A percentile compares a stretch with the other conserved stretches of the same genome.
These are phyloP conservation scores for Eristalis pertinax DNA, from an alignment of 2,888 invertebrate genomes.

Conservation along the genomic window DNA sequence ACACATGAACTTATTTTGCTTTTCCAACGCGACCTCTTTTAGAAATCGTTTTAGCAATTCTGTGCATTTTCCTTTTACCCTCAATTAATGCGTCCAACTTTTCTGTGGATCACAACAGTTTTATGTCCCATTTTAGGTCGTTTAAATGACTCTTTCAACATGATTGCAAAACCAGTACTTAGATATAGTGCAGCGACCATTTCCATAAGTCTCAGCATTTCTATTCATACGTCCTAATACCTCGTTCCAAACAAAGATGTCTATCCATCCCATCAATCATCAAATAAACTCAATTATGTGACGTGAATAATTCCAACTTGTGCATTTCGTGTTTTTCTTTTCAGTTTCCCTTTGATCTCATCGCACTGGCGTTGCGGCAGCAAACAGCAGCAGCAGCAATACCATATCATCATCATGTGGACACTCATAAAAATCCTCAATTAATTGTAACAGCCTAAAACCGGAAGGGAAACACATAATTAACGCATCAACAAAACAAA, in stretches of 20 bases:
- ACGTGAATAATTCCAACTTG: conserved; percentile 1
- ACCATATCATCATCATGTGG: conserved; percentile 43
- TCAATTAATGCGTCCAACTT: too few species aligned
- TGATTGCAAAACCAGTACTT: too few species aligned
- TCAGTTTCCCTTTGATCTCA: conserved; percentile 43
- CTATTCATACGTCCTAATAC: background rate
- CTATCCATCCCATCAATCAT: background rate
- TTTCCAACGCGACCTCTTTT: too few species aligned
- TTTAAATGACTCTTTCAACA: too few species aligned
- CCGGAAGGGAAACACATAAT: conserved; percentile 21
- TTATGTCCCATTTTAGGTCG: too few species aligned
- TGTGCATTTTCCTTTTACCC: too few species aligned
- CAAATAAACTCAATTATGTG: background rate
- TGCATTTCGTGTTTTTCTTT: background rate
- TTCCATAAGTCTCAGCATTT: background rate
- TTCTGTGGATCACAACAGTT: too few species aligned
- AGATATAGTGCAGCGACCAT: too few species aligned
- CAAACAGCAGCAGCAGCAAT: background rate
- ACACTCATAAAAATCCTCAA: conserved; percentile 17
- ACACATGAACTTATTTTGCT: too few species aligned
- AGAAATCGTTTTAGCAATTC: too few species aligned
- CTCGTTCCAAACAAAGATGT: background rate
- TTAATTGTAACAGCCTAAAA: conserved; percentile 10
- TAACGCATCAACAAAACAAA: background rate
- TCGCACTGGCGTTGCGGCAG: background rate